Evolutionary conservation across 2,888 invertebrate genomes (phyloP).

Genomic region (Idaea aversata): DNA sequence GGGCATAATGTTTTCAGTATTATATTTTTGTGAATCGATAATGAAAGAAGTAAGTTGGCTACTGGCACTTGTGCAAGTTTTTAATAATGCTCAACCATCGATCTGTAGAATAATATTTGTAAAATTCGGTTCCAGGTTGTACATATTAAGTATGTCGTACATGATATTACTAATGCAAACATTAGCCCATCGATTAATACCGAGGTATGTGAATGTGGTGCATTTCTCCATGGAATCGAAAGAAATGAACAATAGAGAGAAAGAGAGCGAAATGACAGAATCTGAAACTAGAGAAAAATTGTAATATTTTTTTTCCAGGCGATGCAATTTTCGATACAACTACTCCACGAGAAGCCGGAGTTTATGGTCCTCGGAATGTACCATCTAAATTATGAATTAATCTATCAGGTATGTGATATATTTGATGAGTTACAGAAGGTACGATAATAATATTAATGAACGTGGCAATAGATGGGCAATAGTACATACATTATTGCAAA

Average conservation of each 20-base stretch:
- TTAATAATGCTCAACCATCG: not conserved
- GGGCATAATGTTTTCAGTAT: not conserved
- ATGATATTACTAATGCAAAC: constrained; percentile 56
- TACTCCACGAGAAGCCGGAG: constrained; percentile 49
- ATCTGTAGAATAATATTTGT: not conserved
- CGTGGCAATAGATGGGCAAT: no score
- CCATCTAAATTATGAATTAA: constrained; percentile 45
- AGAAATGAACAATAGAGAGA: not conserved
- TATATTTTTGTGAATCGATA: not conserved
- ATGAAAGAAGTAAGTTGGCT: not conserved
- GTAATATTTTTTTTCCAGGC: constrained; percentile 40
- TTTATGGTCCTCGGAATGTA: constrained; percentile 51
- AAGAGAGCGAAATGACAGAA: not conserved
- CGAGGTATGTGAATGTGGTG: constrained; percentile 40
- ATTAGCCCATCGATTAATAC: constrained; percentile 41
- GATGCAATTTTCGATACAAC: constrained; percentile 53
- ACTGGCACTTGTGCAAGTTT: not conserved
- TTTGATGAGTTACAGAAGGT: no score
- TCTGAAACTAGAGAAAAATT: not conserved
- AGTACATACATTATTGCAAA: no score
- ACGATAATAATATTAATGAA: no score
- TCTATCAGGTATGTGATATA: constrained; percentile 45
- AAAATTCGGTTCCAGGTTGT: constrained; percentile 44
- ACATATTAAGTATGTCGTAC: constrained; percentile 42
- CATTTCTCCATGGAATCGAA: not conserved